phyloP scores from a whole-genome alignment of 2,797 vertebrate species.

The Clarias fuscus region DNA sequence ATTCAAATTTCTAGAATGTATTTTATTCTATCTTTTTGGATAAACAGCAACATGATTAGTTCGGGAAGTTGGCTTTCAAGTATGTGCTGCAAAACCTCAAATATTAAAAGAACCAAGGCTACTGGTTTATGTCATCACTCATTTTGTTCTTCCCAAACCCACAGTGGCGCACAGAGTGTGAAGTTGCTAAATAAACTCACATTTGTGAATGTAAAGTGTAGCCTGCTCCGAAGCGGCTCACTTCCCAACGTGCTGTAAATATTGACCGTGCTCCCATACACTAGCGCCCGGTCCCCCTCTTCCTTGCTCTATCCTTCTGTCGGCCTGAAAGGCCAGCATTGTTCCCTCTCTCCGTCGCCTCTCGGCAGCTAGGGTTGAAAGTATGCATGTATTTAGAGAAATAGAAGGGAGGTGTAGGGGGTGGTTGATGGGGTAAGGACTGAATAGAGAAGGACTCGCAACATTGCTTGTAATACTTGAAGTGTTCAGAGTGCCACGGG shows the following conservation, averaged over 20 bases:
- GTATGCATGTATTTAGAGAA: slow-evolving; percentile 79
- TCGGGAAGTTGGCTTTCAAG: neutral
- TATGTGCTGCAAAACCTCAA: neutral
- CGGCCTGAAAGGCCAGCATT: slow-evolving; percentile 84
- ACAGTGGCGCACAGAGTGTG: slow-evolving; percentile 5
- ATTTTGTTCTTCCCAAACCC: neutral
- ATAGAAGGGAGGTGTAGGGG: slow-evolving; percentile 64
- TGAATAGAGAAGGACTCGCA: slow-evolving; percentile 53
- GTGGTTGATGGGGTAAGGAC: slow-evolving; percentile 64
- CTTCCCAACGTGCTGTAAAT: slow-evolving; percentile 77
- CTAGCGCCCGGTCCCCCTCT: slow-evolving; percentile 46
- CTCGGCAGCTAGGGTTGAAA: slow-evolving; percentile 74
- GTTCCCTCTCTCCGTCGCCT: slow-evolving; percentile 78
- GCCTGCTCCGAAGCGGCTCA: slow-evolving; percentile 67
- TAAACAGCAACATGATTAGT: neutral
- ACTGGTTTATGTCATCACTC: neutral
- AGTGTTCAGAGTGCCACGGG: slow-evolving; percentile 56
- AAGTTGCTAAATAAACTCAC: slow-evolving; percentile 43
- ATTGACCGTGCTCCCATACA: slow-evolving; percentile 68
- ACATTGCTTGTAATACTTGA: slow-evolving; percentile 64
- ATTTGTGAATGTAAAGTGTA: slow-evolving; percentile 6
- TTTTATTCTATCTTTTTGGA: neutral
- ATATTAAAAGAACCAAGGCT: neutral
- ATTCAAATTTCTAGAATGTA: too few relatives aligned
- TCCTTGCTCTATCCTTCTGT: slow-evolving; percentile 62